Conservation (phyloP, 1,140 invertebrate genomes). For the Cyrtorhinus lividipennis region DNA sequence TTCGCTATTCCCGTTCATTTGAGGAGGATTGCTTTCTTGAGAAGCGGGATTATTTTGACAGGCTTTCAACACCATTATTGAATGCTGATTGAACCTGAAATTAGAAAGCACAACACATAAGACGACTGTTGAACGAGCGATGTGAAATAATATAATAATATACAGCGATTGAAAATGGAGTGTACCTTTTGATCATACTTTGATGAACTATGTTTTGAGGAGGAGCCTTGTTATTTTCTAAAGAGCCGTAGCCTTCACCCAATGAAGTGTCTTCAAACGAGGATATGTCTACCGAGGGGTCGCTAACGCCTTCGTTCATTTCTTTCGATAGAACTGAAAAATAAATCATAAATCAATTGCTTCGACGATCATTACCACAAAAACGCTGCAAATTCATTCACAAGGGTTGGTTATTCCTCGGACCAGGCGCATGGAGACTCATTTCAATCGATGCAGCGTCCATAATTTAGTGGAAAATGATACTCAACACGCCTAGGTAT, state of each 20-base stretch:
- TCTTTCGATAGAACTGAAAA: constrained; percentile 53
- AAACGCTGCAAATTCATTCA: too few relatives aligned
- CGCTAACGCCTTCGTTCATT: constrained; percentile 56
- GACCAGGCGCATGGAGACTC: too few relatives aligned
- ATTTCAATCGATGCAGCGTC: too few relatives aligned
- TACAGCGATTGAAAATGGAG: too few relatives aligned
- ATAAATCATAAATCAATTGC: too few relatives aligned
- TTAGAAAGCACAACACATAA: too few relatives aligned
- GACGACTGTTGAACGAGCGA: too few relatives aligned
- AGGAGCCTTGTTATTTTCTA: constrained; percentile 37
- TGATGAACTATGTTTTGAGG: constrained; percentile 66
- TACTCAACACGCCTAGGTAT: too few relatives aligned
- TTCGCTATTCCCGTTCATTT: neutral
- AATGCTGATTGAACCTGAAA: constrained; percentile 83
- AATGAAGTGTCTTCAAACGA: constrained; percentile 59
- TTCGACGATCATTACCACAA: too few relatives aligned
- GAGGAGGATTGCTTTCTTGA: neutral
- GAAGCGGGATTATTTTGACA: constrained; percentile 31
- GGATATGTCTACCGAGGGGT: constrained; percentile 66
- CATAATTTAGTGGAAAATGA: too few relatives aligned
- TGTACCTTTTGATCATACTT: constrained; percentile 78
- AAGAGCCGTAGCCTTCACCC: constrained; percentile 49
- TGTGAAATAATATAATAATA: too few relatives aligned
- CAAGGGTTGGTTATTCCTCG: too few relatives aligned
- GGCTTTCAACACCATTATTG: constrained; percentile 87